These are phyloP conservation scores for Pseudobourletiella spinata DNA, from an alignment of 1,140 invertebrate species.

Conservation along the genomic window DNA sequence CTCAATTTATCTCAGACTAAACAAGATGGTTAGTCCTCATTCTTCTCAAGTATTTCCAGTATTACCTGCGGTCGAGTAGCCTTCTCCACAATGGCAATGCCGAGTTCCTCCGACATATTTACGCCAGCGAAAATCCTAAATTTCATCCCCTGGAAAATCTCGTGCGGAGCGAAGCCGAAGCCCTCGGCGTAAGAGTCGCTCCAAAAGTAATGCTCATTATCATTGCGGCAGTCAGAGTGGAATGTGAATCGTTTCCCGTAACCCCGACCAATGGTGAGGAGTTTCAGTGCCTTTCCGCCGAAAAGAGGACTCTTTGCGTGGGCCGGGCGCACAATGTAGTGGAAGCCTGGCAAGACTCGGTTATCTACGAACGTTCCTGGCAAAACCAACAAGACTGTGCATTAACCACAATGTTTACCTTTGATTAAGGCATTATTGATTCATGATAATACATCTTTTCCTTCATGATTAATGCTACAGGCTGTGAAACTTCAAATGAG, in stretches of 20 bases:
- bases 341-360: conserved; percentile 61
- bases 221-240: conserved; percentile 53
- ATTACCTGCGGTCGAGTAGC: conserved; percentile 26
- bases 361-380: conserved; percentile 65
- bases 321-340: conserved; percentile 57
- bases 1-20: no score
- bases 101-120: conserved; percentile 43
- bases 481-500: no score
- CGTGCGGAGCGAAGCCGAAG: conserved; percentile 48
- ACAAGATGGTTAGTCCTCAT: no score
- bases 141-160: conserved; percentile 35
- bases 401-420: no score
- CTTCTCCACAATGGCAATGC: conserved; percentile 48
- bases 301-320: conserved; percentile 54
- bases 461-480: no score
- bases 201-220: conserved; percentile 62
- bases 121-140: conserved; percentile 31
- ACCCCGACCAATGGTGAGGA: conserved; percentile 60
- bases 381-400: no score
- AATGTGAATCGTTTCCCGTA: conserved; percentile 69
- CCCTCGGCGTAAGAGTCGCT: conserved; percentile 67
- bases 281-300: conserved; percentile 51
- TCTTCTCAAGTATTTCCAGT: no score
- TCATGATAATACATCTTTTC: no score
- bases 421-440: no score